Evolutionary conservation across 1,140 invertebrate species (phyloP), one percentile per base, ranked within the genome.

Genomic region (Teleogryllus occipitalis): DNA sequence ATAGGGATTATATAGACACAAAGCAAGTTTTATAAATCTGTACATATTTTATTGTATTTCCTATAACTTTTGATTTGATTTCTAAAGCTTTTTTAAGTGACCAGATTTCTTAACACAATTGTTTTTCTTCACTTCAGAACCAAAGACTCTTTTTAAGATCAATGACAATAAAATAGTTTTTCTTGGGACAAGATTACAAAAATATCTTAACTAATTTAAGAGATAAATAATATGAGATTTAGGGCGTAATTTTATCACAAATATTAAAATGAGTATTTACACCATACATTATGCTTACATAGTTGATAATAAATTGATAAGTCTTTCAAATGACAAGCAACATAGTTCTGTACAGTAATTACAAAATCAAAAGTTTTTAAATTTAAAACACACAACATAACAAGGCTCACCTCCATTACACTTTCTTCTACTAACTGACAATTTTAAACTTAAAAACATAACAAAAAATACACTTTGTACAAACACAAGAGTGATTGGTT

Each of bases 211-310:
- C 10, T 65, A 7, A 65, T 65, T 65, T 65, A 10, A 65, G 18
- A 65, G 10, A 65, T 14, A 65, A 65, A 65, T 65, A 18, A 65
- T 18, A 10, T 14, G 54, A 65, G 18, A 18, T 10, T 65, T 14
- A 65, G 18, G 10, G 54, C 18, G 18, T 18, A 65, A 65, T 14
- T 65, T 65, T 65, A 65, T 65, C 54, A 65, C 54, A 65, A 65
- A 65, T 65, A 65, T 65, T 65, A 65, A 65, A 65, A 65, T 65
- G 54, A 65, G 10, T 65, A 65, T 65, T 65, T 65, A 65, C 54
- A 65, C 18, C 18, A 65, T 65, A 14, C 18, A 65, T 65, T 39
- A 39, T 39, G 27, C 27, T 39, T 39, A 39, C 27, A 39, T 39
- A 39, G 27, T 39, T 39, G 27, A 5, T 39, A 39, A 39, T 39